Conservation (phyloP, 2,113 vertebrate genomes). For the Thunnus thynnus region DNA sequence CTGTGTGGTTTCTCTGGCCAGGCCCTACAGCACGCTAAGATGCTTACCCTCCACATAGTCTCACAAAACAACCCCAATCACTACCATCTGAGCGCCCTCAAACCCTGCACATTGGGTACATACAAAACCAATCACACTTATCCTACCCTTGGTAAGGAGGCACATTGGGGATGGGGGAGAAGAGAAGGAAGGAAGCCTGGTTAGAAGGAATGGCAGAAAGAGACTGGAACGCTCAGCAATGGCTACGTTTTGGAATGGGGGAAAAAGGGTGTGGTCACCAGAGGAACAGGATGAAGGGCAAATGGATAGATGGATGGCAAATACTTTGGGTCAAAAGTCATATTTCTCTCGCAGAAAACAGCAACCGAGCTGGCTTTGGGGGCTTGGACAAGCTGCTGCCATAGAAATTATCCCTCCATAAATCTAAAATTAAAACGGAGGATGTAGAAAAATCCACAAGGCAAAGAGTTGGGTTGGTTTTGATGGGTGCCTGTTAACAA, state of each 20-base stretch:
- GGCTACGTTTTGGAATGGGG: constrained; percentile 35
- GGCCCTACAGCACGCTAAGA: constrained; percentile 75
- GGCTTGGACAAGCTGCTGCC: constrained; percentile 57
- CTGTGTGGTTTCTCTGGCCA: constrained; percentile 75
- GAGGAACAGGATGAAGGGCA: constrained; percentile 59
- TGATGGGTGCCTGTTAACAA: constrained; percentile 79
- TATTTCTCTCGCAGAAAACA: constrained; percentile 62
- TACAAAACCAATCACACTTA: constrained; percentile 69
- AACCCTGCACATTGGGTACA: constrained; percentile 69
- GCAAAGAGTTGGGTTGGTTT: constrained; percentile 64
- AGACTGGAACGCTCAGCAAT: constrained; percentile 41
- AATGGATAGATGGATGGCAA: constrained; percentile 60
- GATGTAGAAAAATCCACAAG: constrained; percentile 68
- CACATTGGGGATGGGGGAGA: constrained; percentile 42
- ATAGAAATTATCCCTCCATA: constrained; percentile 71
- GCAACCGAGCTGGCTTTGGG: constrained; percentile 59
- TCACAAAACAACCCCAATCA: constrained; percentile 79
- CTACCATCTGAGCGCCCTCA: constrained; percentile 80
- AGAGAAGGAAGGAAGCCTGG: constrained; percentile 43
- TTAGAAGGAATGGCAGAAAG: constrained; percentile 58
- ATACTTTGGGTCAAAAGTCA: constrained; percentile 67
- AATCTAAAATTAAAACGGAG: constrained; percentile 78
- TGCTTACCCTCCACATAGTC: constrained; percentile 78
- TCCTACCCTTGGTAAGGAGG: constrained; percentile 62
- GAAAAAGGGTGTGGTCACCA: constrained; percentile 61